Evolutionary conservation across 2,888 invertebrate genomes (phyloP).

Genomic region (Aphidoletes aphidimyza): DNA sequence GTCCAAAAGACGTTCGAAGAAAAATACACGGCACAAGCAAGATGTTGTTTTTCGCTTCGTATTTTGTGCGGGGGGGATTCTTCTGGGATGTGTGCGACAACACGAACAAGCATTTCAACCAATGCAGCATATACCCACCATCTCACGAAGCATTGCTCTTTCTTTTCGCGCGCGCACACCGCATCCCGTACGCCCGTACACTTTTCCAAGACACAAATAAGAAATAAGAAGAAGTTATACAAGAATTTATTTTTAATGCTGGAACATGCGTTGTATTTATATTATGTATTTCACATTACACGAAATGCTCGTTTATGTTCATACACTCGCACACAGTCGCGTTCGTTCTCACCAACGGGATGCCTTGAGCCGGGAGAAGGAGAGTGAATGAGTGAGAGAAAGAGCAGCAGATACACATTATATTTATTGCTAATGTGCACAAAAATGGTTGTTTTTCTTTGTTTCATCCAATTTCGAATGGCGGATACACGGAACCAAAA

Average conservation of each 20-base stretch:
- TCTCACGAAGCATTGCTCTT: too few species aligned
- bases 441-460: conserved; percentile 54
- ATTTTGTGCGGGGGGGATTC: neutral
- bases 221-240: conserved; percentile 52
- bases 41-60: conserved; percentile 32
- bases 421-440: conserved; percentile 53
- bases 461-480: conserved; percentile 30
- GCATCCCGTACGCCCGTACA: too few species aligned
- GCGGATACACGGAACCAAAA: neutral
- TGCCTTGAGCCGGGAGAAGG: too few species aligned
- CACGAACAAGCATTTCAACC: too few species aligned
- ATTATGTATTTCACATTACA: conserved; percentile 48
- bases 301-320: neutral
- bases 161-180: too few species aligned
- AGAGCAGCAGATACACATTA: conserved; percentile 44
- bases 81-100: neutral
- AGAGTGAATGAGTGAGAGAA: neutral
- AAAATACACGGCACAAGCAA: neutral
- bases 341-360: too few species aligned
- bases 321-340: neutral
- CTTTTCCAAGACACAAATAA: conserved; percentile 41
- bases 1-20: conserved; percentile 35
- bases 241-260: conserved; percentile 54
- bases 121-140: too few species aligned
- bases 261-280: conserved; percentile 53